These are phyloP conservation scores for Dasyornis broadbenti DNA, from an alignment of 2,113 vertebrate species.

Conservation along the genomic window DNA sequence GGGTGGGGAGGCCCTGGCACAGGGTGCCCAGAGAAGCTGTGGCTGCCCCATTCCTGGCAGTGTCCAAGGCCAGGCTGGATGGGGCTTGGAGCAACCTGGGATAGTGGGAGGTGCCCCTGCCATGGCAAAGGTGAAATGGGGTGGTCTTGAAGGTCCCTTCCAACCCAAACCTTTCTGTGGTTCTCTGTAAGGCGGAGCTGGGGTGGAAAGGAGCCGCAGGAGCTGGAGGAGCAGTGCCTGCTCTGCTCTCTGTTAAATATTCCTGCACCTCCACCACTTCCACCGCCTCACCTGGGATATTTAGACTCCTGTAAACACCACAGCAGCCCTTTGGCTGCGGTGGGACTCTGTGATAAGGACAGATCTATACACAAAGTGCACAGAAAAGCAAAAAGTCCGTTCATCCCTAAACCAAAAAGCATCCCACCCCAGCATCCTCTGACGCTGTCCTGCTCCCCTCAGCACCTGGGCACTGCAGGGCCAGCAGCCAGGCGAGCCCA, in stretches of 20 bases:
- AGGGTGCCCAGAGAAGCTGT: background rate
- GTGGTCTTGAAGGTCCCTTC: background rate
- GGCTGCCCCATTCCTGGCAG: background rate
- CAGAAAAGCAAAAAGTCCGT: background rate
- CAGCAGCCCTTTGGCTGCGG: background rate
- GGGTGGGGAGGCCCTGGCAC: background rate
- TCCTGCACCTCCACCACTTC: background rate
- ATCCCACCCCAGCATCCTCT: background rate
- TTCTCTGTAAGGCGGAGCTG: rapidly evolving
- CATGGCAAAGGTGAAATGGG: background rate
- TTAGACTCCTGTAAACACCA: background rate
- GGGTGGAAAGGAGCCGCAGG: background rate
- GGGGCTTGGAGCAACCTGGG: background rate
- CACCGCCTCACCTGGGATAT: background rate
- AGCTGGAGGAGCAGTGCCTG: background rate
- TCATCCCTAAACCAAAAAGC: background rate
- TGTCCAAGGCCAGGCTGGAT: background rate
- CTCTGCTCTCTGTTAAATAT: background rate
- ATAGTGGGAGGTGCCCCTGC: background rate
- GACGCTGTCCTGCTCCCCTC: background rate
- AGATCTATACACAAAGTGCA: rapidly evolving
- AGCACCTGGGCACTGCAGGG: background rate
- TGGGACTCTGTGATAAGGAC: background rate
- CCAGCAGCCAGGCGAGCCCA: background rate
- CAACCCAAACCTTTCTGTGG: background rate